phyloP scores from a whole-genome alignment of 2,888 invertebrate species.

The Hirtodrosophila histrioides region DNA sequence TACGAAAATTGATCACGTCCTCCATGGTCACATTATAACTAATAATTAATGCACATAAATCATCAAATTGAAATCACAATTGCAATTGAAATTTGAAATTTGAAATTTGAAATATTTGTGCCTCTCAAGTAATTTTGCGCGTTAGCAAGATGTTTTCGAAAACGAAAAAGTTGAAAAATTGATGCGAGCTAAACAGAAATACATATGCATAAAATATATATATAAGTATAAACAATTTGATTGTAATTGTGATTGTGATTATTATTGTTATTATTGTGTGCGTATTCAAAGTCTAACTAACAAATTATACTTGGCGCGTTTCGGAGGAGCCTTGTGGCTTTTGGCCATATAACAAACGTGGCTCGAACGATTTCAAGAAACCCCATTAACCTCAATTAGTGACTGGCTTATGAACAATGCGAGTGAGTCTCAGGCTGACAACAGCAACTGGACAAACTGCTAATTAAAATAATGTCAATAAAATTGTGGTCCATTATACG shows the following conservation, averaged over 20 bases:
- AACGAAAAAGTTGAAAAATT: too few species aligned
- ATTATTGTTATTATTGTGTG: conserved; percentile 9
- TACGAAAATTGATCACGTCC: too few species aligned
- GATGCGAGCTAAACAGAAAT: too few species aligned
- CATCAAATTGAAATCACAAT: too few species aligned
- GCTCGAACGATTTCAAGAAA: conserved; percentile 73
- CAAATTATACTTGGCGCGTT: conserved; percentile 24
- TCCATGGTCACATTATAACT: too few species aligned
- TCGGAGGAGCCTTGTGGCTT: conserved; percentile 41
- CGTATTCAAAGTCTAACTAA: conserved; percentile 46
- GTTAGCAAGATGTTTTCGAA: too few species aligned
- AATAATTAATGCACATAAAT: too few species aligned
- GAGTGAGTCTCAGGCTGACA: conserved; percentile 38
- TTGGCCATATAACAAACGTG: conserved; percentile 56
- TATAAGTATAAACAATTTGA: conserved; percentile 17
- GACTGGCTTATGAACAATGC: conserved; percentile 71
- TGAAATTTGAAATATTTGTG: too few species aligned
- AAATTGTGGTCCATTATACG: conserved; percentile 80
- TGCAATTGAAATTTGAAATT: too few species aligned
- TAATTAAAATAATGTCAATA: conserved; percentile 82
- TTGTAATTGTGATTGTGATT: conserved; percentile 14
- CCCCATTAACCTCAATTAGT: conserved; percentile 81
- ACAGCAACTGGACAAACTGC: conserved; percentile 63
- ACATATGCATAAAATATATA: background rate
- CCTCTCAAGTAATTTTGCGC: too few species aligned